phyloP scores from a whole-genome alignment of 2,113 vertebrate species.

The Sceloporus undulatus region DNA sequence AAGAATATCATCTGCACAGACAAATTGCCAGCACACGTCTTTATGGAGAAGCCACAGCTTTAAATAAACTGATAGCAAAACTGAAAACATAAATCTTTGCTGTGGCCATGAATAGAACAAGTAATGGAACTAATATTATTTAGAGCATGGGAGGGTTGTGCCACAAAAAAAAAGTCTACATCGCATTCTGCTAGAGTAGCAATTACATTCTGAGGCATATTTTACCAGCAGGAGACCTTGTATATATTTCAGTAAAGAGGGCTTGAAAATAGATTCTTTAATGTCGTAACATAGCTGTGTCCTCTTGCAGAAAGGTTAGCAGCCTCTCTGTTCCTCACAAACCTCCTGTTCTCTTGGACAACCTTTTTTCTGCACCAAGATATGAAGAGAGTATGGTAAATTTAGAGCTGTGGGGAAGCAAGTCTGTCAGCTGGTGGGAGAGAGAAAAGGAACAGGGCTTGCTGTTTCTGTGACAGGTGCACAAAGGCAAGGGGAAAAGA shows the following conservation, averaged over 20 bases:
- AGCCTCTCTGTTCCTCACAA: background rate
- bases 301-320: background rate
- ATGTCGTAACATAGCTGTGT: background rate
- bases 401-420: constrained; percentile 9
- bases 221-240: background rate
- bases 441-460: background rate
- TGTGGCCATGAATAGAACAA: accelerated
- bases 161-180: background rate
- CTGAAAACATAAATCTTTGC: background rate
- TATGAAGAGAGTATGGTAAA: background rate
- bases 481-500: background rate
- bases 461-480: background rate
- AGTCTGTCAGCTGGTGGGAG: background rate
- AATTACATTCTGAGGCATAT: background rate
- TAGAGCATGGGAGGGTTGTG: background rate
- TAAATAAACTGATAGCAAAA: background rate
- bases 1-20: accelerated
- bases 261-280: background rate
- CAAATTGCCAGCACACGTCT: background rate
- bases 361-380: background rate
- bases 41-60: background rate
- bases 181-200: background rate
- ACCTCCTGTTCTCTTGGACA: background rate
- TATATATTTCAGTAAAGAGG: background rate
- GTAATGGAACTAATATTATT: constrained; percentile 6